These are phyloP conservation scores for Kryptolebias ocellatus DNA, from an alignment of 2,797 vertebrate species.

Conservation along the genomic window DNA sequence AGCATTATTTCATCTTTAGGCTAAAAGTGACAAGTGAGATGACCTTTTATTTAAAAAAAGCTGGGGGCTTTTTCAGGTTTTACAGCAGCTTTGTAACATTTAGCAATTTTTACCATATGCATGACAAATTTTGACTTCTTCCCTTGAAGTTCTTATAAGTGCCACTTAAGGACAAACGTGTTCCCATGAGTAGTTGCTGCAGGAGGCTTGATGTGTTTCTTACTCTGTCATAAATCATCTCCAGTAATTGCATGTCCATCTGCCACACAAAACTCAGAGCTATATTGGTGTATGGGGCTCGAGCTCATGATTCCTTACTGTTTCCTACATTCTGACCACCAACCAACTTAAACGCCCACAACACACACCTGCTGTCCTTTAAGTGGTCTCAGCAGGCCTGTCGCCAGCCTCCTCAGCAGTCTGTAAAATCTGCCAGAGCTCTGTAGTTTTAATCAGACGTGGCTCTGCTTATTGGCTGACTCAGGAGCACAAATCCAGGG, in stretches of 20 bases:
- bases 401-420: constrained; percentile 49
- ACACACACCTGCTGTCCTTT: constrained; percentile 56
- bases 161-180: constrained; percentile 5
- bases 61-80: neutral
- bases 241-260: constrained; percentile 2
- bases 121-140: constrained; percentile 10
- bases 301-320: constrained; percentile 19
- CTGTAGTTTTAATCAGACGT: constrained; percentile 53
- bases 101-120: neutral
- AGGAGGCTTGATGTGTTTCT: neutral
- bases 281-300: neutral
- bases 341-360: constrained; percentile 18
- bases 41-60: neutral
- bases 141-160: neutral
- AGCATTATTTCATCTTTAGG: neutral
- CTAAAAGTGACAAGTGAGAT: neutral
- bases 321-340: constrained; percentile 47
- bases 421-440: constrained; percentile 51
- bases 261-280: constrained; percentile 7
- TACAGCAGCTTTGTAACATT: neutral
- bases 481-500: constrained; percentile 14
- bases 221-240: constrained; percentile 2
- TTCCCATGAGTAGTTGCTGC: constrained; percentile 1
- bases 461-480: constrained; percentile 29
- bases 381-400: constrained; percentile 50